These are phyloP conservation scores for Galemys pyrenaicus DNA, from an alignment of 2,113 vertebrate genomes.

Conservation along the genomic window DNA sequence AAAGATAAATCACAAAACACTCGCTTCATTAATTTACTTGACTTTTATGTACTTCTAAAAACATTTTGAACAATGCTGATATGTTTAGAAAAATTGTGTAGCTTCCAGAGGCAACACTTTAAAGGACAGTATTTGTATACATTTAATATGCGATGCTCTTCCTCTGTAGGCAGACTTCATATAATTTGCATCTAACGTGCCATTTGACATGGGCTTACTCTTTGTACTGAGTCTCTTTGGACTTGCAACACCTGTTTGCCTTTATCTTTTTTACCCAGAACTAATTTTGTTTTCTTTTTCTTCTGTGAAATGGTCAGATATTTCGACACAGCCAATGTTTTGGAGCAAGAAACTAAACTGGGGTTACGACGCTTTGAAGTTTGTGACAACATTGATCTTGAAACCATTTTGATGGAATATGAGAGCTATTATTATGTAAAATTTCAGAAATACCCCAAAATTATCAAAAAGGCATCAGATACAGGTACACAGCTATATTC, in stretches of 20 bases:
- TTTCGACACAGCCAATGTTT: slow-evolving; percentile 87
- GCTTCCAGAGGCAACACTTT: neutral
- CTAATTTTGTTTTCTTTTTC: neutral
- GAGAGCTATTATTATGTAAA: slow-evolving; percentile 98
- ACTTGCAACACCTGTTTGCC: neutral
- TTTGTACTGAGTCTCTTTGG: neutral
- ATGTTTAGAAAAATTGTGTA: neutral
- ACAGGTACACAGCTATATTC: slow-evolving; percentile 84
- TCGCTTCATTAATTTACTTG: neutral
- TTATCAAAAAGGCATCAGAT: slow-evolving; percentile 90
- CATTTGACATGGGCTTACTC: neutral
- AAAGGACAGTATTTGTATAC: neutral
- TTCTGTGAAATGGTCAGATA: slow-evolving; percentile 87
- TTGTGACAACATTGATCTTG: slow-evolving; percentile 96
- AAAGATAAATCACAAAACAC: neutral
- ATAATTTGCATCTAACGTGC: neutral
- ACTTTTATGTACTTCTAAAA: neutral
- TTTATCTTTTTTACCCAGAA: neutral
- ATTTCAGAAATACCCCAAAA: slow-evolving; percentile 95
- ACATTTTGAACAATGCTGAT: neutral
- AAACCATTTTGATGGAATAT: slow-evolving; percentile 97
- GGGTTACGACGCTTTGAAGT: slow-evolving; percentile 91
- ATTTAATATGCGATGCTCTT: neutral
- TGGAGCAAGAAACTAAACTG: slow-evolving; percentile 93
- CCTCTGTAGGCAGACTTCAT: neutral